Percentiles rank a stretch among this genome's conserved stretches.
These are phyloP conservation scores for Montipora capitata DNA, from an alignment of 92 coral and sea anemone genomes.

Conservation along the genomic window DNA sequence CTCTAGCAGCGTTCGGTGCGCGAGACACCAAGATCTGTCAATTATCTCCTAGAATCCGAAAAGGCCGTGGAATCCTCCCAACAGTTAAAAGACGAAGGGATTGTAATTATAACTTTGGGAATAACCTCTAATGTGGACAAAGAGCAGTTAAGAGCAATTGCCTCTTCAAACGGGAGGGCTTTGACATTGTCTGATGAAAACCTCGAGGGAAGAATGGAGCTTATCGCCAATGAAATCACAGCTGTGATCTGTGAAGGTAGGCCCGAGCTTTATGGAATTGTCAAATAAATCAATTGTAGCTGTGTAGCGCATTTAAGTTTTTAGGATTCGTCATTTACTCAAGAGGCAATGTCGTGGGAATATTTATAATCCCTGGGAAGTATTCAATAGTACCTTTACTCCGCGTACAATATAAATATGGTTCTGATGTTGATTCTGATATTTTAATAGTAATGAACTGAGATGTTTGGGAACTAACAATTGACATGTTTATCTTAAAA, in stretches of 20 bases:
- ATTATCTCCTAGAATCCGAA: not conserved
- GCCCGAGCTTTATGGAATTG: not conserved
- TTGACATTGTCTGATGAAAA: not conserved
- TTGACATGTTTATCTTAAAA: too few relatives aligned
- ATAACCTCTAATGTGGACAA: not conserved
- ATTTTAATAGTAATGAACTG: too few relatives aligned
- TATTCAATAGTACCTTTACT: too few relatives aligned
- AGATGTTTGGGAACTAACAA: too few relatives aligned
- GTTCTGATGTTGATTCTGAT: too few relatives aligned
- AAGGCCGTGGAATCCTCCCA: slow-evolving; percentile 21
- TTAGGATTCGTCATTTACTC: not conserved
- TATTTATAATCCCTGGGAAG: too few relatives aligned
- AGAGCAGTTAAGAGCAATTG: slow-evolving; percentile 9
- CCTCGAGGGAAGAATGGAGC: not conserved
- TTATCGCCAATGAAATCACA: slow-evolving; percentile 1
- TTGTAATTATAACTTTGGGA: slow-evolving; percentile 21
- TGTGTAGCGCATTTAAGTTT: not conserved
- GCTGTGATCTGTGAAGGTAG: slow-evolving; percentile 34
- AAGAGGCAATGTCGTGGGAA: not conserved
- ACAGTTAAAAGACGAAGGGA: slow-evolving; percentile 29
- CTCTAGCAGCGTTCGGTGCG: too few relatives aligned
- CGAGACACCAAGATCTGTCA: too few relatives aligned
- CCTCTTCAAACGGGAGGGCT: slow-evolving; percentile 14
- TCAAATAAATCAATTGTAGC: not conserved
- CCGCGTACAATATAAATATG: too few relatives aligned